A percentile compares a stretch with the other conserved stretches of the same genome.
Conservation (phyloP, 2,797 vertebrate genomes). For the Limnodromus scolopaceus region DNA sequence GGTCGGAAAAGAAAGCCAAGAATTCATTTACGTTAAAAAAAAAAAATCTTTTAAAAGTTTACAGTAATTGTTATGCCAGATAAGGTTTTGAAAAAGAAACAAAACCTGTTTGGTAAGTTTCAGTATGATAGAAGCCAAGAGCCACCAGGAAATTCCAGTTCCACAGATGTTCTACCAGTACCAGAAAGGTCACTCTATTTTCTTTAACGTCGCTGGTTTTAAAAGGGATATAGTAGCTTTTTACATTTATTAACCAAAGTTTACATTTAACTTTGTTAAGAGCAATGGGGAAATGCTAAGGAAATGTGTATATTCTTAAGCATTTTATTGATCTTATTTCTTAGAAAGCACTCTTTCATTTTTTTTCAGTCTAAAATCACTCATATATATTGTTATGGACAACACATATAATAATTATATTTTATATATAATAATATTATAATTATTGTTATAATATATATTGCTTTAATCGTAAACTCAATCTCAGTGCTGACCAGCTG, state of each 20-base stretch:
- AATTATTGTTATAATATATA: not conserved
- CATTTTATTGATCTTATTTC: not conserved
- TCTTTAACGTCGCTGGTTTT: not conserved
- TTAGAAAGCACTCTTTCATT: not conserved
- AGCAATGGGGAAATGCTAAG: not conserved
- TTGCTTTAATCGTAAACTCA: not conserved
- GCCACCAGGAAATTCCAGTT: slow-evolving; percentile 37
- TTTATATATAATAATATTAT: no score
- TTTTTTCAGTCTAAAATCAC: not conserved
- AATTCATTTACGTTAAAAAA: not conserved
- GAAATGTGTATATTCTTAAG: not conserved
- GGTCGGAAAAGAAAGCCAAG: not conserved
- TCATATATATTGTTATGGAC: not conserved
- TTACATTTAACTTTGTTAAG: not conserved
- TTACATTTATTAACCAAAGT: not conserved
- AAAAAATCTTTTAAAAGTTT: not conserved
- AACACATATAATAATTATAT: not conserved
- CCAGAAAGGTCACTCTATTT: not conserved
- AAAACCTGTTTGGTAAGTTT: slow-evolving; percentile 13
- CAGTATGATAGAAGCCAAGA: not conserved
- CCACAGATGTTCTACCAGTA: not conserved
- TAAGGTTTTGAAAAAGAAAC: slow-evolving; percentile 3
- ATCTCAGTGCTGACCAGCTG: not conserved
- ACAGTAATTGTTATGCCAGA: not conserved
- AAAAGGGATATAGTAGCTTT: not conserved